Conservation (phyloP, 2,888 invertebrate species). For the Plemyria rubiginata region DNA sequence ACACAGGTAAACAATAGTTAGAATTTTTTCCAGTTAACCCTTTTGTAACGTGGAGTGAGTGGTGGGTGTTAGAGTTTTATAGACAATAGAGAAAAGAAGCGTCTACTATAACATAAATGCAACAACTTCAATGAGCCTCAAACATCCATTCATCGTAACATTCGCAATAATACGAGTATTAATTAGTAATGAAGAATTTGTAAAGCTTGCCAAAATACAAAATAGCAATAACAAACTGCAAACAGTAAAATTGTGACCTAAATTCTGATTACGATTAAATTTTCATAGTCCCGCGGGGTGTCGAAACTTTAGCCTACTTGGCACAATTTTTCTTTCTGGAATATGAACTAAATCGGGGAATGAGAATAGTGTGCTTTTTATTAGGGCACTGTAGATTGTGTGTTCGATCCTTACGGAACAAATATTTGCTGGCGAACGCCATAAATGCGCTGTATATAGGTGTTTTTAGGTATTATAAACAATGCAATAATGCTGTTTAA, state of each 20-base stretch:
- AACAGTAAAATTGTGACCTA: conserved; percentile 12
- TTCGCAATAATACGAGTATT: not conserved
- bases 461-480: too few species aligned
- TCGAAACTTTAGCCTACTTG: conserved; percentile 31
- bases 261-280: conserved; percentile 27
- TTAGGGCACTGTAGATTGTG: not conserved
- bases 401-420: not conserved
- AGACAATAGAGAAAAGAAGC: too few species aligned
- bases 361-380: not conserved
- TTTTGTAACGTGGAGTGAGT: too few species aligned
- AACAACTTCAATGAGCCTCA: too few species aligned
- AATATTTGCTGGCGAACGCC: too few species aligned
- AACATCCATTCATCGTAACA: not conserved
- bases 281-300: conserved; percentile 28
- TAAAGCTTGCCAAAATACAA: not conserved
- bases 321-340: conserved; percentile 26
- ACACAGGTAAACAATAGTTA: too few species aligned
- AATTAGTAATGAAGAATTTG: not conserved
- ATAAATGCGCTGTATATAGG: too few species aligned
- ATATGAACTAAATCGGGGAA: conserved; percentile 19
- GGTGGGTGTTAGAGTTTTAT: too few species aligned
- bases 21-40: too few species aligned
- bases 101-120: too few species aligned
- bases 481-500: too few species aligned
- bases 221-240: conserved; percentile 2